Evolutionary conservation across 2,888 invertebrate species (phyloP).

Genomic region (Platerodrilus igneus): DNA sequence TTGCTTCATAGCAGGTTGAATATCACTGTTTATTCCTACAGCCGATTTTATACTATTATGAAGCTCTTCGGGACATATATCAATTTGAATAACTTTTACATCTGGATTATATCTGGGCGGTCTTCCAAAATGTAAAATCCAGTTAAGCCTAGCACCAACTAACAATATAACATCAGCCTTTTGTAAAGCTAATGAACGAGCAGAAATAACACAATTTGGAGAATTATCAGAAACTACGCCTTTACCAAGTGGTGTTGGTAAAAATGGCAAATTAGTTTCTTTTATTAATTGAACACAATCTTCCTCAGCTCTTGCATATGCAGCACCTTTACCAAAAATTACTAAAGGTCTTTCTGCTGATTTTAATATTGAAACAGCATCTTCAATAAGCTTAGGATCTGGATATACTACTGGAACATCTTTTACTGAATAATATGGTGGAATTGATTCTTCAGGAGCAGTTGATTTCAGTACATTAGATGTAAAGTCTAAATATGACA

Average conservation of each 20-base stretch:
- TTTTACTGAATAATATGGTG: constrained; percentile 52
- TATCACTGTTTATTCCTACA: constrained; percentile 81
- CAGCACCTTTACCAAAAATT: constrained; percentile 73
- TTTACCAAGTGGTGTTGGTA: constrained; percentile 94
- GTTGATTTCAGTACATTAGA: constrained; percentile 69
- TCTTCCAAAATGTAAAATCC: constrained; percentile 96
- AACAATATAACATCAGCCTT: constrained; percentile 85
- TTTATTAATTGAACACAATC: constrained; percentile 66
- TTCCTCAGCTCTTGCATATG: constrained; percentile 71
- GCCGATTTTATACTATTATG: constrained; percentile 81
- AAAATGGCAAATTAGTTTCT: constrained; percentile 74
- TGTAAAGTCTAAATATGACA: constrained; percentile 86
- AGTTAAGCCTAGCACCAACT: constrained; percentile 89
- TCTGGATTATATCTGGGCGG: constrained; percentile 76
- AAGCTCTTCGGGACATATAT: constrained; percentile 84
- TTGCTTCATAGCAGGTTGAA: constrained; percentile 66
- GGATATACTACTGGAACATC: constrained; percentile 68
- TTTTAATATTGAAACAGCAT: constrained; percentile 65
- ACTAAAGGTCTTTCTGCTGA: constrained; percentile 79
- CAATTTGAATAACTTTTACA: constrained; percentile 89
- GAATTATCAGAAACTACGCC: constrained; percentile 72
- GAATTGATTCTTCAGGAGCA: constrained; percentile 40
- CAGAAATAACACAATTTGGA: constrained; percentile 73
- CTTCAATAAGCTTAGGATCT: constrained; percentile 60
- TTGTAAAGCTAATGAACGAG: constrained; percentile 73